Evolutionary conservation across 2,888 invertebrate genomes (phyloP).

Genomic region (Lumbricus terrestris): DNA sequence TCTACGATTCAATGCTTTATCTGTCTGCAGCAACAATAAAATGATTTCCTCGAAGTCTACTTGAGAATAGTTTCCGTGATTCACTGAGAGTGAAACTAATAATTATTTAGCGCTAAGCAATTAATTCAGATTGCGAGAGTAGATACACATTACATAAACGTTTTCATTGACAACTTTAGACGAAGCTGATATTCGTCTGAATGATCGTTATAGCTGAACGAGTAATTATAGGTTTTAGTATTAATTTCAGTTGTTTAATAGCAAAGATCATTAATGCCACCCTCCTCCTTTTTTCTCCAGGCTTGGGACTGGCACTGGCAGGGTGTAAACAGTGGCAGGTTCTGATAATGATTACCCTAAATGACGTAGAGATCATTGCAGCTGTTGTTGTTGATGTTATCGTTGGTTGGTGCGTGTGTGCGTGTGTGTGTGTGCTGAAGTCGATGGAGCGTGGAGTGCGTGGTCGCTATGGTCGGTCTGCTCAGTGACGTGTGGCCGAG

Average conservation of each 20-base stretch:
- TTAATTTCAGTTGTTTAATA: too few species aligned
- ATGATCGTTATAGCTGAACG: too few species aligned
- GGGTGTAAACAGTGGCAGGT: too few species aligned
- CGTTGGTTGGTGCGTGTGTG: too few species aligned
- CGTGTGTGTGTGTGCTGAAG: not conserved
- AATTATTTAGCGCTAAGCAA: not conserved
- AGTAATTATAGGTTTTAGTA: too few species aligned
- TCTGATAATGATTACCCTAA: too few species aligned
- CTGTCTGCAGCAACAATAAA: not conserved
- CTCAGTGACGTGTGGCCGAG: slow-evolving; percentile 26
- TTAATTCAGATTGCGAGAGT: not conserved
- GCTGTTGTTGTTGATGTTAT: too few species aligned
- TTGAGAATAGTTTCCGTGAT: not conserved
- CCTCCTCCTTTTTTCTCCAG: too few species aligned
- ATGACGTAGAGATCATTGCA: too few species aligned
- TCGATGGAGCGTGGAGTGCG: slow-evolving; percentile 23
- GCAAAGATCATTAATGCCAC: too few species aligned
- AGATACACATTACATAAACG: not conserved
- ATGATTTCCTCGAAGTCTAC: not conserved
- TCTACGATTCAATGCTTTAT: not conserved
- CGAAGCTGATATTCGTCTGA: not conserved
- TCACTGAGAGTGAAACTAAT: not conserved
- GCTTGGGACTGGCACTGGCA: too few species aligned
- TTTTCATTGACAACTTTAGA: not conserved
- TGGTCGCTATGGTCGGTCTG: slow-evolving; percentile 25